These are phyloP conservation scores for Rhabdomys dilectus DNA, from an alignment of 2,113 vertebrate species.

Conservation along the genomic window DNA sequence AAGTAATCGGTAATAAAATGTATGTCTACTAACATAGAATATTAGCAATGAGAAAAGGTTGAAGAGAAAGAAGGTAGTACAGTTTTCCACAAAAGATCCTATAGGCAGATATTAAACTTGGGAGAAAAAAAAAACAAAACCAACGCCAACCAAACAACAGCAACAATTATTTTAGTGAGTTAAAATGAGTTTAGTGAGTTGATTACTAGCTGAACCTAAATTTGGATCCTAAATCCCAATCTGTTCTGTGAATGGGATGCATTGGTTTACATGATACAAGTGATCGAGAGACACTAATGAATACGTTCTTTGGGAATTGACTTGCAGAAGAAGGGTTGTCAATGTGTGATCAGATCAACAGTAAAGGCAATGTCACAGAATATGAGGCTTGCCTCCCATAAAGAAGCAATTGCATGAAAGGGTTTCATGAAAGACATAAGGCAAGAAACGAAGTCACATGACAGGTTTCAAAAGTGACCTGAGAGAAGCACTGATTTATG, in stretches of 20 bases:
- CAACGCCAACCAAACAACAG: neutral
- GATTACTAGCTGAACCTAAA: neutral
- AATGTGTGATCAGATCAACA: neutral
- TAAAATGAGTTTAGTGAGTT: neutral
- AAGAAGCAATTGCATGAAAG: neutral
- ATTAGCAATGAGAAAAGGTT: neutral
- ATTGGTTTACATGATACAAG: accelerated
- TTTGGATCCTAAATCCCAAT: neutral
- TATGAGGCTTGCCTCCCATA: neutral
- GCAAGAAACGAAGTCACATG: neutral
- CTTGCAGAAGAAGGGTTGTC: neutral
- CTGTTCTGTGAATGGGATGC: neutral
- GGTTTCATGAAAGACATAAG: neutral
- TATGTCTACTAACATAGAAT: neutral
- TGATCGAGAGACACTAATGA: neutral
- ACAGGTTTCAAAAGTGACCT: neutral
- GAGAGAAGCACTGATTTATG: neutral
- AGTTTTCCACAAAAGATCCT: no score
- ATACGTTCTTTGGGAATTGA: accelerated
- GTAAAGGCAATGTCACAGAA: neutral
- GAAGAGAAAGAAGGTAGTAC: neutral
- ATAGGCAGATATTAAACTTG: neutral
- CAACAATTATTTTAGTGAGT: neutral
- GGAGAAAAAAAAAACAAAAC: neutral
- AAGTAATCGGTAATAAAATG: slow-evolving; percentile 49